Percentiles rank a stretch among this genome's conserved stretches.
These are phyloP conservation scores for Heteronetta atricapilla DNA, from an alignment of 2,113 vertebrate genomes.

Conservation along the genomic window DNA sequence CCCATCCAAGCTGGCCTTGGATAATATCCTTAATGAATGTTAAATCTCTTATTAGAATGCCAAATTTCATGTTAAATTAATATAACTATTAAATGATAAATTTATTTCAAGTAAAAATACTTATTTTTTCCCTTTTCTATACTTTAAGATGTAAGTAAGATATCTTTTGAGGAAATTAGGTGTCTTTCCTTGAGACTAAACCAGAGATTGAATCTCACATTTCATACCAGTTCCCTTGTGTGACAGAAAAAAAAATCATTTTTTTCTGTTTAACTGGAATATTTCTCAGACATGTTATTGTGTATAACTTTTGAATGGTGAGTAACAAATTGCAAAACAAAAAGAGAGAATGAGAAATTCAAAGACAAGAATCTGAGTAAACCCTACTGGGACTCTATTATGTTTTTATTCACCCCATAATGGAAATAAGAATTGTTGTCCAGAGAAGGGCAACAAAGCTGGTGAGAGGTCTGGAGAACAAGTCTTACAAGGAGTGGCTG, in stretches of 20 bases:
- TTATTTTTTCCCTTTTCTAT: not conserved
- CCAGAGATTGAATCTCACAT: slow-evolving; percentile 58
- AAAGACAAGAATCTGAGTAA: slow-evolving; percentile 46
- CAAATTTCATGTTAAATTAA: not conserved
- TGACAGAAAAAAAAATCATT: slow-evolving; percentile 38
- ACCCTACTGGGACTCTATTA: slow-evolving; percentile 42
- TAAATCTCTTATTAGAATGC: not conserved
- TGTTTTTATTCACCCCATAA: slow-evolving; percentile 41
- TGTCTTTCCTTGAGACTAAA: slow-evolving; percentile 52
- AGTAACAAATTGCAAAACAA: slow-evolving; percentile 61
- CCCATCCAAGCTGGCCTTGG: too few species aligned
- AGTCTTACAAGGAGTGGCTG: too few species aligned
- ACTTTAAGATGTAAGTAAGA: not conserved
- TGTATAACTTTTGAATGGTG: slow-evolving; percentile 46
- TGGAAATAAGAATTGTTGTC: slow-evolving; percentile 14
- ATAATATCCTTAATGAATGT: not conserved
- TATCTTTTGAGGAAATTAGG: not conserved
- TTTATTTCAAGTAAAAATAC: not conserved
- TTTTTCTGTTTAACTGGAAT: slow-evolving; percentile 29
- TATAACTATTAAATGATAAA: not conserved
- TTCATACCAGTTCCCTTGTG: slow-evolving; percentile 49
- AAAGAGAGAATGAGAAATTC: slow-evolving; percentile 46
- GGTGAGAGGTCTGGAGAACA: too few species aligned
- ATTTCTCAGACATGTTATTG: slow-evolving; percentile 54
- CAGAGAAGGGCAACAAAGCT: too few species aligned